Percentiles rank a stretch among this genome's conserved stretches.
Conservation (phyloP, 2,797 vertebrate genomes). For the Taenioides sp. region DNA sequence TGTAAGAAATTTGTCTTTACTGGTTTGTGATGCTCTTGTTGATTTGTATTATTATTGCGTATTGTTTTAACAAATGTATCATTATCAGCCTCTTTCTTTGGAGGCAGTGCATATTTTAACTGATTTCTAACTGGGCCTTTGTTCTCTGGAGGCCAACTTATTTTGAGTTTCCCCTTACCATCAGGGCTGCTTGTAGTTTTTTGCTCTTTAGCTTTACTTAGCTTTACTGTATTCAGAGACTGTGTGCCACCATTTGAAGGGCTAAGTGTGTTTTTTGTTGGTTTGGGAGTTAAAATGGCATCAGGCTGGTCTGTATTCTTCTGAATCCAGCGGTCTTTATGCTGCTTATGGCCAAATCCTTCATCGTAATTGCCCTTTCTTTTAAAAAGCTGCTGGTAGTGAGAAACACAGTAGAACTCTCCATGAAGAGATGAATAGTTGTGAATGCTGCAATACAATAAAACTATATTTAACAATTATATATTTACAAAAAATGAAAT, state of each 20-base stretch:
- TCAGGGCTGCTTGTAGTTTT: slow-evolving; percentile 29
- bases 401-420: slow-evolving; percentile 83
- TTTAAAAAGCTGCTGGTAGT: slow-evolving; percentile 82
- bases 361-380: slow-evolving; percentile 79
- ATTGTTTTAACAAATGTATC: slow-evolving; percentile 14
- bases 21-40: slow-evolving; percentile 24
- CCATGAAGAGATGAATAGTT: slow-evolving; percentile 81
- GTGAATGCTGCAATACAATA: slow-evolving; percentile 79
- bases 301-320: slow-evolving; percentile 62
- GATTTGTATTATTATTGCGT: slow-evolving; percentile 10
- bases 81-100: slow-evolving; percentile 29
- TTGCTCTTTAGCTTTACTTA: slow-evolving; percentile 20
- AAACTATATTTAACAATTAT: slow-evolving; percentile 13
- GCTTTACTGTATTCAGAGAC: slow-evolving; percentile 21
- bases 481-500: neutral
- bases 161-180: slow-evolving; percentile 64
- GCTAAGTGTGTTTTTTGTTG: slow-evolving; percentile 27
- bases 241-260: slow-evolving; percentile 20
- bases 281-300: slow-evolving; percentile 22
- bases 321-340: slow-evolving; percentile 78
- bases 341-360: slow-evolving; percentile 77
- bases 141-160: slow-evolving; percentile 75
- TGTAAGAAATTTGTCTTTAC: slow-evolving; percentile 15
- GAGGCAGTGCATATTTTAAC: slow-evolving; percentile 6
- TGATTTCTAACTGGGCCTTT: slow-evolving; percentile 20